Base-by-base conservation (phyloP, 2,797 vertebrate genomes). In the Aeoliscus strigatus region DNA sequence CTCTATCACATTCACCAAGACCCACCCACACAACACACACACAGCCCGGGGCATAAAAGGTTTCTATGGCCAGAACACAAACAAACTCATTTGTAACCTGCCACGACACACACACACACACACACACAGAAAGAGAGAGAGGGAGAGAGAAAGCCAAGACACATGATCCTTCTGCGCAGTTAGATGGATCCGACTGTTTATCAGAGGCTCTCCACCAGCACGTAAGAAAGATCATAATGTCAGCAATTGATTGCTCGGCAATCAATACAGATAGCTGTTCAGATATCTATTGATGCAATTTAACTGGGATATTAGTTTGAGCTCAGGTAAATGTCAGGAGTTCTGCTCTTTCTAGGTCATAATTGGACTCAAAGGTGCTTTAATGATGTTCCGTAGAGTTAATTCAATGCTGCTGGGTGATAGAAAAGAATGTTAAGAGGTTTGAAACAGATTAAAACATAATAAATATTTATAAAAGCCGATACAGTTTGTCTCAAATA, bases 81-180 rank as follows among this genome's bases (percentile, higher is more conserved):
- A 83, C 81, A 86, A 82, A 86, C 82, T 80, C 78, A 86, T 82
- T 83, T 83, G 77, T 84, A 81, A 83, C 77, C 82, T 80, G 75
- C 78, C 81, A 80, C 51, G 56, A 70, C 68, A 74, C 67, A 29
- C 52, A 34, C 48, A 27, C 64, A 21, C 45, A 32, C 60, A 48
- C 52, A 25, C 38, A 14, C 51, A 25, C 44, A 8, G 41, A 38
- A 42, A 18, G 14, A 13, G 40, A 42, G 35, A 26, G 32, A 46
- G 39, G 29, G 40, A 36, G 27, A n/a, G 38, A 40, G 29, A 8
- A 45, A 16, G 34, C n/a, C 39, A 47, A 52, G 36, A 60, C 63
- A 70, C 70, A 71, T 64, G 65, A 72, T 67, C 67, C 75, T 55
- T 55, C 26, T 58, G 66, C 71, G 80, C 69, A 56, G 70, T 64